Evolutionary conservation across 2,113 vertebrate genomes (phyloP), one percentile per base, ranked within the genome.

Genomic region (Syrmaticus mikado): DNA sequence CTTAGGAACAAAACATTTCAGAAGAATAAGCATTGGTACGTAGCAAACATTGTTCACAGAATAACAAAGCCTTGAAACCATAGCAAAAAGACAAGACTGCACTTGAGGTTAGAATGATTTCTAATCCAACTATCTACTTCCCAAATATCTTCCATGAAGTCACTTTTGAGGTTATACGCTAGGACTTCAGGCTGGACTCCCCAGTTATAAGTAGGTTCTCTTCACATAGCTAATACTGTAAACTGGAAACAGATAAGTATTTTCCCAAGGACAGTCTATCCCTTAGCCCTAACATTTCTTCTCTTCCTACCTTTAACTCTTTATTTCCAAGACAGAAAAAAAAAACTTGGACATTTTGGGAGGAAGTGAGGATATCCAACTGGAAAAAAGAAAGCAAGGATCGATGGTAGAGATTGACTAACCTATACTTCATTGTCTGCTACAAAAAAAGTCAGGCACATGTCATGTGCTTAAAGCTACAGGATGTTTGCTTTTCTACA

Each of bases 231-330:
- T 16, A 10, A 55, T 25, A 16, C 16, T 17, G 17, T n/a, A n/a
- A 72, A n/a, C 15, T 30, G 27, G 76, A 82, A 68, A 34, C 18
- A 67, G 32, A 14, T 82, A 43, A 72, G 28, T 32, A 19, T 10
- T 30, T 45, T 18, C 13, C 34, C 18, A 43, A 0, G 0, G 0
- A 40, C 10, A 52, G 6, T 13, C 0, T 1, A 41, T 4, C 1
- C n/a, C n/a, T 48, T 15, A 45, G 25, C n/a, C 16, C 22, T 24
- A n/a, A 34, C 32, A 34, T 10, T 27, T 48, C n/a, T 34, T 10
- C 24, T 13, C 8, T 48, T 4, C 22, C n/a, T 6, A 43, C 18
- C 14, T 34, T n/a, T 30, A 3, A 7, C 25, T 6, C 19, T 74
- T 65, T 41, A 72, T 14, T 80, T 28, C 9, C 52, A 32, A 5